Conservation (phyloP, 2,888 invertebrate genomes). For the Acronicta aceris region DNA sequence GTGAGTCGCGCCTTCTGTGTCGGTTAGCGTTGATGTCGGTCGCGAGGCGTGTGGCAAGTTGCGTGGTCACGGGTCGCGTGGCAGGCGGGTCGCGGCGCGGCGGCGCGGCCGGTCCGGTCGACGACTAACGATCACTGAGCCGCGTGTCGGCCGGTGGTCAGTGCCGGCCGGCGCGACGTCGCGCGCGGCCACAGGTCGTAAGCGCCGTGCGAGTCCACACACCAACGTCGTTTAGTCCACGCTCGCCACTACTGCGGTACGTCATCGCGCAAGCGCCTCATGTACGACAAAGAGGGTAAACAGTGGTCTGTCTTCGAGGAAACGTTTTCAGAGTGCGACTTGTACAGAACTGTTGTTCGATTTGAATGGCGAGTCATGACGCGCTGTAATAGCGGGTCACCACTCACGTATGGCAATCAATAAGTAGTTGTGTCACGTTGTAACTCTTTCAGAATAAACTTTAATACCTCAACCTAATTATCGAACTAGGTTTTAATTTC, state of each 20-base stretch:
- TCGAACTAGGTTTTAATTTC: neutral
- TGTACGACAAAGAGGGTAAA: conserved; percentile 54
- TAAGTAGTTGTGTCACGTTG: conserved; percentile 16
- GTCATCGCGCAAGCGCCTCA: conserved; percentile 73
- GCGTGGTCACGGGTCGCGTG: conserved; percentile 1
- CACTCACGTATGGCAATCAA: conserved; percentile 29
- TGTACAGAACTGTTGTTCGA: conserved; percentile 24
- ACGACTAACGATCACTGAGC: conserved; percentile 52
- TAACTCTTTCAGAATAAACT: neutral
- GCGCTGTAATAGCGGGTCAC: conserved; percentile 32
- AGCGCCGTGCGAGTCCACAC: conserved; percentile 30
- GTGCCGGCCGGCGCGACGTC: conserved; percentile 40
- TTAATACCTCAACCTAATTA: neutral
- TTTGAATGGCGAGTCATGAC: conserved; percentile 36
- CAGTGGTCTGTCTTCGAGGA: conserved; percentile 40
- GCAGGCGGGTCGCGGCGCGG: conserved; percentile 38
- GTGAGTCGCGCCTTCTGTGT: conserved; percentile 1
- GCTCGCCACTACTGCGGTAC: conserved; percentile 56
- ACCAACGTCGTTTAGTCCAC: conserved; percentile 15
- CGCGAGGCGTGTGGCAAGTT: too few relatives aligned
- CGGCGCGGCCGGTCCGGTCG: conserved; percentile 41
- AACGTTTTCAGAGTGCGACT: conserved; percentile 29
- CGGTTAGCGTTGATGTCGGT: neutral
- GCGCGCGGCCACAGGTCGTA: conserved; percentile 41
- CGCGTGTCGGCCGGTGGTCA: conserved; percentile 59